Evolutionary conservation across 2,113 vertebrate genomes (phyloP).

Genomic region (Turnix velox): DNA sequence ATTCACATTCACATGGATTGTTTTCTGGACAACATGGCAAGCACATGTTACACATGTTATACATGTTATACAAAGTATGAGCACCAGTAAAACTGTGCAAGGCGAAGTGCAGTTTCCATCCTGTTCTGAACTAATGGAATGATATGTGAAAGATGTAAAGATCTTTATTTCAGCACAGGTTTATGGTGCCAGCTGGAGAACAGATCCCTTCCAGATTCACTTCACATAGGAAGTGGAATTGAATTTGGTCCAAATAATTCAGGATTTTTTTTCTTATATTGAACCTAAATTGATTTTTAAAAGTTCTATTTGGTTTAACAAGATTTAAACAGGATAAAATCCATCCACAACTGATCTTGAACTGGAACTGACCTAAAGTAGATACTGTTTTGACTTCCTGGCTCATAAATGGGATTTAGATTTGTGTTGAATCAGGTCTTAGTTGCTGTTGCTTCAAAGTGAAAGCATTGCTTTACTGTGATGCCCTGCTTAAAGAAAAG

Average conservation of each 20-base stretch:
- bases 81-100: not conserved
- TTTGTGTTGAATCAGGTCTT: not conserved
- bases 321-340: not conserved
- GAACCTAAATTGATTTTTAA: not conserved
- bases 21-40: constrained; percentile 29
- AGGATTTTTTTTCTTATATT: not conserved
- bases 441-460: not conserved
- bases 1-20: not conserved
- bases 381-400: accelerated
- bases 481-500: not conserved
- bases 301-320: not conserved
- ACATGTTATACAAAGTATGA: not conserved
- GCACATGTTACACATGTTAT: too few relatives aligned
- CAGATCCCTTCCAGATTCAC: not conserved
- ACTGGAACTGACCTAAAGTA: not conserved
- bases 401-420: not conserved
- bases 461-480: not conserved
- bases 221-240: not conserved
- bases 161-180: not conserved
- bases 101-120: not conserved
- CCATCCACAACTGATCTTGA: not conserved
- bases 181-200: not conserved
- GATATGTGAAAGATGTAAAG: not conserved
- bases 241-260: not conserved
- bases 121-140: not conserved